Conservation (phyloP, 2,113 vertebrate genomes). For the Tetrao urogallus region DNA sequence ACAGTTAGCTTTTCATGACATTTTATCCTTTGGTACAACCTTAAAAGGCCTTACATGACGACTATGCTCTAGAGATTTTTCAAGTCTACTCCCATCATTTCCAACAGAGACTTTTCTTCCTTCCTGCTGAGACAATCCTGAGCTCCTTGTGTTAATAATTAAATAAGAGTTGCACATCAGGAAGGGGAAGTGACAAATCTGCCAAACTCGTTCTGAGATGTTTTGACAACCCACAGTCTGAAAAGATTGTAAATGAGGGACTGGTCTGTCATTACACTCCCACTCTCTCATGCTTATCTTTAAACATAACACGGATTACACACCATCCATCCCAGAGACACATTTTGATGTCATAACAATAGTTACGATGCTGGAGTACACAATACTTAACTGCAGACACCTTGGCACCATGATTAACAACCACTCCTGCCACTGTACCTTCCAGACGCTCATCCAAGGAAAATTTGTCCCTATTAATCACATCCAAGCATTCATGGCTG, state of each 20-base stretch:
- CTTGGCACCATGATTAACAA: constrained; percentile 44
- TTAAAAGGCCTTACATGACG: not conserved
- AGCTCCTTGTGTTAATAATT: constrained; percentile 49
- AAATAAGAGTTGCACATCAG: constrained; percentile 57
- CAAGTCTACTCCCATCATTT: constrained; percentile 26
- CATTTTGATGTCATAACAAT: constrained; percentile 63
- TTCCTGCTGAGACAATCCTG: constrained; percentile 1
- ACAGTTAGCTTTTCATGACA: not conserved
- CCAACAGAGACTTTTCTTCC: constrained; percentile 46
- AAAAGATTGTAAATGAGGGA: constrained; percentile 69
- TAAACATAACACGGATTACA: constrained; percentile 18
- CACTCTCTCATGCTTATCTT: constrained; percentile 34
- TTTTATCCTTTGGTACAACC: not conserved
- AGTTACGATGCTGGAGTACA: not conserved
- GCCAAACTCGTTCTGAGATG: constrained; percentile 49
- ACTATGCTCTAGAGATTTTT: constrained; percentile 7
- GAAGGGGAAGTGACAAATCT: constrained; percentile 67
- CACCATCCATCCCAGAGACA: constrained; percentile 55
- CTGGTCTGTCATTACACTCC: constrained; percentile 32
- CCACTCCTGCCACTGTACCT: constrained; percentile 17
- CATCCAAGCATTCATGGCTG: constrained; percentile 48
- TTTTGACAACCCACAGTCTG: constrained; percentile 68
- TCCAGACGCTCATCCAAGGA: constrained; percentile 14
- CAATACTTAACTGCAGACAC: not conserved
- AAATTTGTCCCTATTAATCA: constrained; percentile 74